Base-by-base conservation (phyloP, 2,113 vertebrate genomes). In the Cyanistes caeruleus region DNA sequence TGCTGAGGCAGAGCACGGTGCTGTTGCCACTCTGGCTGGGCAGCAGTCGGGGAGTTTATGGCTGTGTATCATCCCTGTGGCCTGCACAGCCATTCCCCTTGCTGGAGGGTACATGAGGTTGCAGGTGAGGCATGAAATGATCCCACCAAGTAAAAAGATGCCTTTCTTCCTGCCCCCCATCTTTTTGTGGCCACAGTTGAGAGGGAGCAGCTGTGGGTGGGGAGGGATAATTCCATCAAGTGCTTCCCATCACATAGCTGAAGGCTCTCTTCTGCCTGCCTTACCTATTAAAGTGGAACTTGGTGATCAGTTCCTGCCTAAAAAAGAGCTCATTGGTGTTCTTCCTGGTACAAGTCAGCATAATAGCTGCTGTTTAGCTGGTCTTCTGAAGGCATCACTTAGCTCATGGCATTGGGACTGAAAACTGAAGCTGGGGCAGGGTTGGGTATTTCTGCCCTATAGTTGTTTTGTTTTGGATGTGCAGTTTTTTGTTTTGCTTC, bases 131-230 rank as follows among this genome's bases (percentile, higher is more conserved):
- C 37, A 25, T 27, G 39, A 75, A 60, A 68, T 60, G 21, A 41
- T 75, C 24, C 28, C 62, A 82, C 53, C n/a, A 13, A 60, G 20
- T 18, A 7, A 46, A 43, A 81, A 27, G 10, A 37, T 46, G 11
- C 11, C 30, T 83, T 43, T 21, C 10, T 9, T 5, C 4, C 7
- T 1, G 5, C 2, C 2, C 6, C 4, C 13, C 2, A 6, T 49
- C 2, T 41, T 48, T 43, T 64, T 51, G 35, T 60, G 27, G 7
- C 21, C 6, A 16, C 11, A 19, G 15, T 6, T 41, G 17, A 46
- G 48, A 72, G 44, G 24, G 21, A 89, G 49, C 31, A 87, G 35
- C 53, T 76, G n/a, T 33, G 30, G 15, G 16, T 51, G 24, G n/a
- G 25, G 46, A 63, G 18, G 28, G 13, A 4, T 62, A 46, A 23